Evolutionary conservation across 30 jellyfish, hydroid and myxozoan genomes (phyloP), one percentile per base, ranked within the genome.

Genomic region (Chrysaora quinquecirrha): DNA sequence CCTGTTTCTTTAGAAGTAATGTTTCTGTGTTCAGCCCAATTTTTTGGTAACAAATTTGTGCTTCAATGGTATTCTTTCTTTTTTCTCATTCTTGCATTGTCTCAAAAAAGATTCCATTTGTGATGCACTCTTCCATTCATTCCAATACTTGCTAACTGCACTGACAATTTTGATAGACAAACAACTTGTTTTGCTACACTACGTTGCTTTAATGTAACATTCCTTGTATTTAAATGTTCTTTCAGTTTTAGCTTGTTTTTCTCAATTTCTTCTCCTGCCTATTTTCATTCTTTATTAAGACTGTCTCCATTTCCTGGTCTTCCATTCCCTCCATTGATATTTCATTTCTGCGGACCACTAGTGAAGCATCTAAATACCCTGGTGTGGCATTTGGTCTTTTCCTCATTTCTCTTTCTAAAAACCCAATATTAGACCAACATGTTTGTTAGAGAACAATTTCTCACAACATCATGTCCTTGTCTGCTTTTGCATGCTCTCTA

Each of bases 381-480:
- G 50, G 78, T n/a, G 78, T 65, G 27, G 78, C 78, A 65, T 65
- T 65, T 65, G 78, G 78, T 65, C 78, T 65, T 65, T 9, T 65
- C 63, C 63, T 65, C 10, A 65, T 12, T 65, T 65, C 58, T 29
- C 78, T 65, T 3, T 65, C 58, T 6, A 43, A 9, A 43, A 43
- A 43, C 12, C 58, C 58, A 9, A 43, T 43, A 43, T 43, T 43
- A 9, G 58, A 43, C 58, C n/a, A 22, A 12, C 33, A 9, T 60
- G 23, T 60, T 60, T 60, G 72, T 60, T 25, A 60, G 28, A 6
- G 72, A 22, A 25, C 72, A 60, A 22, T 60, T 60, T 10, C 72
- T 60, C 11, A 25, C 72, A 60, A 60, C 33, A n/a, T 25, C n/a
- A 4, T 60, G 22, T 60, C 72, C 23, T 60, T 60, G 22, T 60